Conservation (phyloP, 2,888 invertebrate genomes). For the Eupeodes luniger region DNA sequence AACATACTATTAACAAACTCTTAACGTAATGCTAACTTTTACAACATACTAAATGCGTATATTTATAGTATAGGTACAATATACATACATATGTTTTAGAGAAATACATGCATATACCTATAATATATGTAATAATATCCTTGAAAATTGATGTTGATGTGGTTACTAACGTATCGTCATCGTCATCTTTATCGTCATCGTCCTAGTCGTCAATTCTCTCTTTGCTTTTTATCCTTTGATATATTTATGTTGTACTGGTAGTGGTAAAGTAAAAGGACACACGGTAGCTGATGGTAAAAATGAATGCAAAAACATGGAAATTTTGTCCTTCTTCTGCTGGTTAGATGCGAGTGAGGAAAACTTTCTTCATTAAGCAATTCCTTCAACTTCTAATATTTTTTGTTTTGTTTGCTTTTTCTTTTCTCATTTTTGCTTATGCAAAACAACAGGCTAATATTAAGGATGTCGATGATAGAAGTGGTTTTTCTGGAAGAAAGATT, state of each 20-base stretch:
- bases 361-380: conserved; percentile 72
- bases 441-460: conserved; percentile 24
- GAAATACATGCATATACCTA: too few species aligned
- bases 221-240: neutral
- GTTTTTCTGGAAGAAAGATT: neutral
- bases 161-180: conserved; percentile 1
- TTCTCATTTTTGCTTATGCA: neutral
- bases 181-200: neutral
- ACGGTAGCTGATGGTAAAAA: conserved; percentile 9
- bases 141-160: neutral
- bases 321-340: neutral
- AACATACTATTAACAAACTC: conserved; percentile 71
- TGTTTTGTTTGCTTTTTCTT: neutral
- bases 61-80: neutral
- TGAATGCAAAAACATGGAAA: conserved; percentile 41
- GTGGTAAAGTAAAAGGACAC: neutral
- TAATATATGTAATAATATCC: neutral
- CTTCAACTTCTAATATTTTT: conserved; percentile 23
- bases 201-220: neutral
- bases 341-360: conserved; percentile 33
- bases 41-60: neutral
- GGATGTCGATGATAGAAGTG: neutral
- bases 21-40: conserved; percentile 50
- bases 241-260: neutral
- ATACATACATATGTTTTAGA: too few species aligned